These are phyloP conservation scores for Triplophysa siluroides DNA, from an alignment of 2,113 vertebrate genomes.

Conservation along the genomic window DNA sequence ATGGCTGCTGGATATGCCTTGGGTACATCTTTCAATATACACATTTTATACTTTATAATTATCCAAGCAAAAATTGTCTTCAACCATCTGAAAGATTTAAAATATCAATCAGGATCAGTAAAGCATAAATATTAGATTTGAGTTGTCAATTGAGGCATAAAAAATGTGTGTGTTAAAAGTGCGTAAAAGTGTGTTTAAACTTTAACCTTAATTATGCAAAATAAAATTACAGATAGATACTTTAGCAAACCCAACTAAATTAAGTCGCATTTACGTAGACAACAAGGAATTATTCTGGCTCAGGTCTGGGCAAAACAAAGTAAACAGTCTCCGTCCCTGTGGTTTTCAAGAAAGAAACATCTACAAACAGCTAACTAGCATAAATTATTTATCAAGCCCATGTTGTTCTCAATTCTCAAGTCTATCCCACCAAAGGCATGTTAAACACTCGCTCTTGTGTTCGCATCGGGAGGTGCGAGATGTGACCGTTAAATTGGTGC, in stretches of 20 bases:
- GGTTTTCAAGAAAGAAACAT: conserved; percentile 17
- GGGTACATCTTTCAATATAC: too few species aligned
- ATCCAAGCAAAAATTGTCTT: neutral
- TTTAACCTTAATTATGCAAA: neutral
- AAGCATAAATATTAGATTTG: too few species aligned
- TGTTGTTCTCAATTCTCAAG: conserved; percentile 35
- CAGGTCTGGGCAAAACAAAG: neutral
- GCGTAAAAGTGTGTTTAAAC: neutral
- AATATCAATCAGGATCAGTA: too few species aligned
- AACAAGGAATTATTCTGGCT: neutral
- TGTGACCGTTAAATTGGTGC: conserved; percentile 2
- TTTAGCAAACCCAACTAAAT: too few species aligned
- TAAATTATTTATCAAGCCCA: conserved; percentile 45
- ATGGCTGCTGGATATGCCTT: too few species aligned
- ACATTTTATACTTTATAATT: too few species aligned
- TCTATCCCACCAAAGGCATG: neutral
- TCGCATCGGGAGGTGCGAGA: neutral
- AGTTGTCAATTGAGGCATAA: too few species aligned
- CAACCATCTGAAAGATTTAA: too few species aligned
- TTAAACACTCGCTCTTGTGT: conserved; percentile 17
- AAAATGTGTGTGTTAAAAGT: too few species aligned
- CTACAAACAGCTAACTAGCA: conserved; percentile 32
- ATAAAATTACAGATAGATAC: too few species aligned
- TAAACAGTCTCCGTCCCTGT: conserved; percentile 3
- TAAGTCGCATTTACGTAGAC: neutral